phyloP scores from a whole-genome alignment of 2,888 invertebrate genomes.

The Dynastes tityus region DNA sequence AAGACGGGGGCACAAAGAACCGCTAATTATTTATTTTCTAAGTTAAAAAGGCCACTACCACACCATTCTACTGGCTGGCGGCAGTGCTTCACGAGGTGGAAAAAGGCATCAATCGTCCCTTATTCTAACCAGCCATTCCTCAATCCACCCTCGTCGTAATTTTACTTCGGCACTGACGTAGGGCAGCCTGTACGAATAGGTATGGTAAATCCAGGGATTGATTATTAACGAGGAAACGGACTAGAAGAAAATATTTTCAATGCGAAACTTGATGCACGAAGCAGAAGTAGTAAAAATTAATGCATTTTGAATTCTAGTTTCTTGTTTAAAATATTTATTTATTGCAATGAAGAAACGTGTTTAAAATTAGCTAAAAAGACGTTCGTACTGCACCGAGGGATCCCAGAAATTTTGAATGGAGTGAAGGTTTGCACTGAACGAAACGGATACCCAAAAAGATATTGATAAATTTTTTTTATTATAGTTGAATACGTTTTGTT shows the following conservation, averaged over 20 bases:
- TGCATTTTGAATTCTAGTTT: too few species aligned
- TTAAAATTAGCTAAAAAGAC: too few species aligned
- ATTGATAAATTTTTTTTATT: too few species aligned
- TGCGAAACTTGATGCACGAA: neutral
- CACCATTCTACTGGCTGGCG: conserved; percentile 15
- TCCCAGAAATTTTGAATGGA: too few species aligned
- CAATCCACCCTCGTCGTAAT: conserved; percentile 34
- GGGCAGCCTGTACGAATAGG: conserved; percentile 15
- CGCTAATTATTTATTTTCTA: conserved; percentile 61
- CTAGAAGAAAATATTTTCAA: conserved; percentile 17
- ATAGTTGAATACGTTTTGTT: too few species aligned
- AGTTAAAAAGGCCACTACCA: conserved; percentile 57
- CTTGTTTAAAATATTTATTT: too few species aligned
- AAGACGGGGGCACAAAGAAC: conserved; percentile 52
- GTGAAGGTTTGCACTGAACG: too few species aligned
- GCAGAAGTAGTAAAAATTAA: too few species aligned
- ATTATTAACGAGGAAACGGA: conserved; percentile 19
- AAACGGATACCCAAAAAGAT: too few species aligned
- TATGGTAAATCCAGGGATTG: conserved; percentile 16
- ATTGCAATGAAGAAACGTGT: too few species aligned
- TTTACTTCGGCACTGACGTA: conserved; percentile 22
- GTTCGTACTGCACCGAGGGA: too few species aligned
- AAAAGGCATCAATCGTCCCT: conserved; percentile 36
- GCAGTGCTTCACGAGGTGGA: conserved; percentile 20
- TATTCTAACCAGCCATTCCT: conserved; percentile 22